Evolutionary conservation across 1,140 invertebrate genomes (phyloP), one percentile per base, ranked within the genome.

Genomic region (Caenorhabditis briggsae): DNA sequence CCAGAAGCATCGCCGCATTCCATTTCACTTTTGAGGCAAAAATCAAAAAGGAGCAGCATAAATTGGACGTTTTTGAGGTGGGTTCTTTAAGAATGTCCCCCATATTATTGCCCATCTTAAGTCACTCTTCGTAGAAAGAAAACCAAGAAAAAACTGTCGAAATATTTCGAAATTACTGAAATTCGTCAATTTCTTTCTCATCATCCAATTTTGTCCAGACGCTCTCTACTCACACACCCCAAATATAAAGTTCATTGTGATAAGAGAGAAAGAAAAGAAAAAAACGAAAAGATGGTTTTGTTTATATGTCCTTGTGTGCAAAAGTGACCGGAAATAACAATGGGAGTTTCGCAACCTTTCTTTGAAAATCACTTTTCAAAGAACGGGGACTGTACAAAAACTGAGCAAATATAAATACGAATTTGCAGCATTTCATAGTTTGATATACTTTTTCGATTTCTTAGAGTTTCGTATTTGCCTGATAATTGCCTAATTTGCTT

Each of bases 21-120:
- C 98, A 99, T 92, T 99, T 99, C 92, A 98, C 97, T 90, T 98
- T 99, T 96, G 98, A 99, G 93, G 97, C 98, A 3, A 96, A 96
- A 14, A 99, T 99, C 55, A 99, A 99, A 91, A 96, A 97, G 90
- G 95, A 96, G 89, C 97, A 99, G 93, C 96, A 96, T 16, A 97
- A 97, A 87, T 96, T 96, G 0, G 95, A 96, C 86, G 93, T 94
- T 90, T 89, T 92, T 58, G 85, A 91, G 88, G 90, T 90, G 64
- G 2, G 83, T 90, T 43, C 70, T 11, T 53, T 53, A 9, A 53
- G 50, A 53, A 8, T 53, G 5, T 11, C 12, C 50, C 33, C 33
- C 33, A 33, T 33, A 33, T 33, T 14, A 53, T 53, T 53, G 50
- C 50, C 50, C 50, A 53, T 53, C 16, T 53, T 53, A 53, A 2